A percentile compares a stretch with the other conserved stretches of the same genome.
Evolutionary conservation across 2,797 vertebrate species (phyloP).

Genomic region (Anguilla obscura): DNA sequence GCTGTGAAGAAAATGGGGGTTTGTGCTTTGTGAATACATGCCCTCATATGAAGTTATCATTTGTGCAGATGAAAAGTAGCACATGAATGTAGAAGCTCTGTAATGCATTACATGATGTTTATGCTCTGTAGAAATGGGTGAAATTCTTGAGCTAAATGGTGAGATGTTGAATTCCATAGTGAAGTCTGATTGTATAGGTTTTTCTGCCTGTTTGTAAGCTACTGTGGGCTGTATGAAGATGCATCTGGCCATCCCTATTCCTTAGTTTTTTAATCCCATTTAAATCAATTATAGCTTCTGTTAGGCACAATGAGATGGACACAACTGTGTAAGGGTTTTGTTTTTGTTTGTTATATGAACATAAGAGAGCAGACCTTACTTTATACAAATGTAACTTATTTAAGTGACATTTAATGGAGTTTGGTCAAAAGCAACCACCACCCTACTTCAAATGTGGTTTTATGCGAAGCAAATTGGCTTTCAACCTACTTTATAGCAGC

Average conservation of each 20-base stretch:
- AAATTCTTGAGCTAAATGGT: neutral
- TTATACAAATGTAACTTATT: neutral
- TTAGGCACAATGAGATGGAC: neutral
- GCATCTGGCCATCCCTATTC: neutral
- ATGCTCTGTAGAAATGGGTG: conserved; percentile 9
- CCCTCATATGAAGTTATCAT: neutral
- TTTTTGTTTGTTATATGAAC: neutral
- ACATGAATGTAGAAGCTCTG: conserved; percentile 18
- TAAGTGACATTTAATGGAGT: neutral
- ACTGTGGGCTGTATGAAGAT: neutral
- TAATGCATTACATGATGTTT: neutral
- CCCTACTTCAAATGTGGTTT: neutral
- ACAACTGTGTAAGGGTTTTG: neutral
- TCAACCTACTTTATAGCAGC: neutral
- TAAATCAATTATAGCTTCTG: neutral
- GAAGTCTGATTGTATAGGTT: neutral
- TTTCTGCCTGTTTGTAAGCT: neutral
- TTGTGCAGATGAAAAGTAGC: neutral
- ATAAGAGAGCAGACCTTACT: neutral
- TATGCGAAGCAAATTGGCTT: neutral
- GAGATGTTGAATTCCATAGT: neutral
- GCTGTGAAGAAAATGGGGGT: neutral
- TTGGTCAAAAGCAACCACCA: neutral
- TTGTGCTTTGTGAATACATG: neutral
- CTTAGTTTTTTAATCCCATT: neutral